Evolutionary conservation across 2,113 vertebrate species (phyloP).

Genomic region (Psilopsiagon aymara): DNA sequence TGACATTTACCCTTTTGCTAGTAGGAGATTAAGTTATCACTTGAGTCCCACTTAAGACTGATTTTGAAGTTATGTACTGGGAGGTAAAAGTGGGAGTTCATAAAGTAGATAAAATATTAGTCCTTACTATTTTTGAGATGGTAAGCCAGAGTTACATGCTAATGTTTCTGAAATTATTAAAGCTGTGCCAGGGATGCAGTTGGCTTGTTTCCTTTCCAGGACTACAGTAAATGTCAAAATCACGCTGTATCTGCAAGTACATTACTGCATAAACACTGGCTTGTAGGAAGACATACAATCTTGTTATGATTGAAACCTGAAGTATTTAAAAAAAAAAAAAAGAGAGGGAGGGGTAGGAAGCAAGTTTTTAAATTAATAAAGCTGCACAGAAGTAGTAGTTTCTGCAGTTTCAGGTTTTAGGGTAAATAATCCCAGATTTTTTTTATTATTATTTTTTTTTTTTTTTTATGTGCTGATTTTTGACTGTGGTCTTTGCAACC

Average conservation of each 20-base stretch:
- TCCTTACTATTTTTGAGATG: not conserved
- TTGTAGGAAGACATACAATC: not conserved
- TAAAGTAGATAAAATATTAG: not conserved
- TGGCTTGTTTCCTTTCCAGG: not conserved
- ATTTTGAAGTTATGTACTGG: not conserved
- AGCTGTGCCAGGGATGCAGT: not conserved
- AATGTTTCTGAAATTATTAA: not conserved
- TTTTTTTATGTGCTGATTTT: not conserved
- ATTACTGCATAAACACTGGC: not conserved
- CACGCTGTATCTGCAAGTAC: not conserved
- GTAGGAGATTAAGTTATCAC: not conserved
- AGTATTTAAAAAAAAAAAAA: not conserved
- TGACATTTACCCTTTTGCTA: slow-evolving; percentile 6
- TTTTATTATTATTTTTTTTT: not conserved
- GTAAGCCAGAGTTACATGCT: not conserved
- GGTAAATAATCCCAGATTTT: not conserved
- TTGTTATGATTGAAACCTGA: not conserved
- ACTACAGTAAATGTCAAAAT: slow-evolving; percentile 26
- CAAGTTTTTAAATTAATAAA: not conserved
- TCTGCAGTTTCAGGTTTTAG: not conserved
- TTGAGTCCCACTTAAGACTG: not conserved
- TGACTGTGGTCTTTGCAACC: not conserved
- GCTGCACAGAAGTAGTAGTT: not conserved
- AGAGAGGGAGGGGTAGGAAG: not conserved
- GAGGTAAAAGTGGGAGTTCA: not conserved